These are phyloP conservation scores for Gallinago jamesoni DNA, from an alignment of 2,113 vertebrate species.

Conservation along the genomic window DNA sequence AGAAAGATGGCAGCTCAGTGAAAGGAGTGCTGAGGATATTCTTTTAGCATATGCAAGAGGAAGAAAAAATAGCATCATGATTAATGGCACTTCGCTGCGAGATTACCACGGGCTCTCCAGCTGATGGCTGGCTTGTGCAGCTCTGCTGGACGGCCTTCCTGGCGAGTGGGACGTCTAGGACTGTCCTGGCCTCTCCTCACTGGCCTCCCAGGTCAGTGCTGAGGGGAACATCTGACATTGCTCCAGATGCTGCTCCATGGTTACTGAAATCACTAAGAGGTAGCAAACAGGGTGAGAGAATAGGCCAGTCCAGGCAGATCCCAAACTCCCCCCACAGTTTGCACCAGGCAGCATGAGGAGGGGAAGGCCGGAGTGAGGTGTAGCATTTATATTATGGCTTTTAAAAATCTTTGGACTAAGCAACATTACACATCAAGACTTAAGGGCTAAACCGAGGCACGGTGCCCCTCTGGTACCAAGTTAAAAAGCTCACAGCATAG, in stretches of 20 bases:
- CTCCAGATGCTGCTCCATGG: not conserved
- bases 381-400: not conserved
- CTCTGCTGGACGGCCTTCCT: not conserved
- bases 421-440: not conserved
- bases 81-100: not conserved
- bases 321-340: not conserved
- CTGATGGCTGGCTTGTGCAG: not conserved
- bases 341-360: not conserved
- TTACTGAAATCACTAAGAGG: not conserved
- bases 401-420: not conserved
- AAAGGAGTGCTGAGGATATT: not conserved
- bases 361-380: not conserved
- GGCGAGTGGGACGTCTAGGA: accelerated
- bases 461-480: not conserved
- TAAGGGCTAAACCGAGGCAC: not conserved
- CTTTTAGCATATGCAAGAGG: not conserved
- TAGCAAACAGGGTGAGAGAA: not conserved
- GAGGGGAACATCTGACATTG: not conserved
- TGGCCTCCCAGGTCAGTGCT: not conserved
- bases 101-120: not conserved
- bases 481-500: not conserved
- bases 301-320: not conserved
- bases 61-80: accelerated
- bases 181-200: not conserved
- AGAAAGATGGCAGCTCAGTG: not conserved